These are phyloP conservation scores for Dasyornis broadbenti DNA, from an alignment of 2,113 vertebrate genomes.

Conservation along the genomic window DNA sequence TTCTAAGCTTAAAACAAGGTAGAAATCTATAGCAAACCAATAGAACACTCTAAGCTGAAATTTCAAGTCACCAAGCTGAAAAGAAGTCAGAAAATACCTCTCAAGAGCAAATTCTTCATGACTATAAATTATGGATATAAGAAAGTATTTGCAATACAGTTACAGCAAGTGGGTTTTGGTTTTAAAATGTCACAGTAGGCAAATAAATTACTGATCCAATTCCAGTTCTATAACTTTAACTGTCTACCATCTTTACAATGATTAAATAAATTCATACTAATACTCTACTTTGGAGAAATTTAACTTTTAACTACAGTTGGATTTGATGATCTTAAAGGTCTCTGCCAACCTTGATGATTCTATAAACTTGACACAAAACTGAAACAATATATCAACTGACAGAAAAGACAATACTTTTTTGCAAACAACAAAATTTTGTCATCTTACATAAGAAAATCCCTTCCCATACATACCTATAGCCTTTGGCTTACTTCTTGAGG, in stretches of 20 bases:
- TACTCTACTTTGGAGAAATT: neutral
- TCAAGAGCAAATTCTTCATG: neutral
- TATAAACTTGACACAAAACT: neutral
- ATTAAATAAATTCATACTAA: neutral
- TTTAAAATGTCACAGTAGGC: neutral
- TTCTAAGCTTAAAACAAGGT: neutral
- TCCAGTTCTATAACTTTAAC: neutral
- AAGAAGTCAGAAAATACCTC: neutral
- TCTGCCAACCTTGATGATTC: neutral
- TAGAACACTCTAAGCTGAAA: neutral
- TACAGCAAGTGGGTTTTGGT: neutral
- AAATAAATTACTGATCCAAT: neutral
- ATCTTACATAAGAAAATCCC: neutral
- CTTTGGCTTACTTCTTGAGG: conserved; percentile 93
- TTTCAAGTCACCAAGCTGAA: neutral
- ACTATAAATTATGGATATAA: neutral
- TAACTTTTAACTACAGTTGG: neutral
- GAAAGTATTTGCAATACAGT: neutral
- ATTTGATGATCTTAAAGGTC: neutral
- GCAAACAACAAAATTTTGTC: neutral
- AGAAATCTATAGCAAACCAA: neutral
- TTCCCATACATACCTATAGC: conserved; percentile 81
- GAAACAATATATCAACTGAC: neutral
- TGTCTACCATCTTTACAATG: neutral
- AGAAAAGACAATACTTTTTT: neutral